Percentiles rank a stretch among this genome's conserved stretches.
phyloP scores from a whole-genome alignment of 2,797 vertebrate species.

The Tragopan temminckii region DNA sequence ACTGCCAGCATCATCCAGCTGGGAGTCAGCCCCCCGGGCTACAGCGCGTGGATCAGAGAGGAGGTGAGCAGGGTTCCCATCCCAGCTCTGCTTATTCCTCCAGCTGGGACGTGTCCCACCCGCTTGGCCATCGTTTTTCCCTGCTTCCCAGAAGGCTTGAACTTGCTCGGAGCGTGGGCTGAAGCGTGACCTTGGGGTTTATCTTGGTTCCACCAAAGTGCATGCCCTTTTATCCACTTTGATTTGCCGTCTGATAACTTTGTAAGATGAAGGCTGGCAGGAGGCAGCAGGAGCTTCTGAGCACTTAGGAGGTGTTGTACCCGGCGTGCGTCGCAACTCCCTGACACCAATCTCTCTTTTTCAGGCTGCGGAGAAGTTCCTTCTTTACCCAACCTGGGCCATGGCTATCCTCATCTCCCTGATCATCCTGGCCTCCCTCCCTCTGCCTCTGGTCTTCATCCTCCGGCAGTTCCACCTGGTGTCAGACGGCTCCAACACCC shows the following conservation, averaged over 20 bases:
- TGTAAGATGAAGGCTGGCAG: rapidly evolving
- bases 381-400: conserved; percentile 95
- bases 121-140: neutral
- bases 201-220: neutral
- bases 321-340: neutral
- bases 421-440: conserved; percentile 90
- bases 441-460: conserved; percentile 92
- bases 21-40: conserved; percentile 91
- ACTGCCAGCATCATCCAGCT: conserved; percentile 91
- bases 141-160: rapidly evolving
- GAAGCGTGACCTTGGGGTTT: neutral
- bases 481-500: conserved; percentile 95
- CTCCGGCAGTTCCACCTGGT: conserved; percentile 92
- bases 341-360: neutral
- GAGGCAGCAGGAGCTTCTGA: neutral
- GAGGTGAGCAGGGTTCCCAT: conserved; percentile 84
- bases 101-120: neutral
- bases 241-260: neutral
- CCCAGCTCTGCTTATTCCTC: neutral
- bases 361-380: conserved; percentile 91
- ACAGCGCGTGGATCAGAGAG: conserved; percentile 93
- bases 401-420: conserved; percentile 91
- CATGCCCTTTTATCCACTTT: neutral
- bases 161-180: neutral
- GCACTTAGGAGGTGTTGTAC: rapidly evolving